Conservation (phyloP, 1,140 invertebrate species). For the Drosophila nasuta region DNA sequence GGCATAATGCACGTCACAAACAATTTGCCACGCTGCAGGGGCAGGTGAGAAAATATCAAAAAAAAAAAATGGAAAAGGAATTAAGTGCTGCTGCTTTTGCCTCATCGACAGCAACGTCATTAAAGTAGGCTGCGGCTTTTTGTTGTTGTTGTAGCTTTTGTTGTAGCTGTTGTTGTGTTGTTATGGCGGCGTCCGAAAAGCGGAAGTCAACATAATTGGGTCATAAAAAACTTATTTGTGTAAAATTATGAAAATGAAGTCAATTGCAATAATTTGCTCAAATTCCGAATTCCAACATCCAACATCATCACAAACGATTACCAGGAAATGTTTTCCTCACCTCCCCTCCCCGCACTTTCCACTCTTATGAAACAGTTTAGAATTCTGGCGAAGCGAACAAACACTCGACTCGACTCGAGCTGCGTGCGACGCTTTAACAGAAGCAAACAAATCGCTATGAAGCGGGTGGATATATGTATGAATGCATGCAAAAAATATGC, state of each 20-base stretch:
- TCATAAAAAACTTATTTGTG: conserved; percentile 81
- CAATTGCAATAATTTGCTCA: conserved; percentile 77
- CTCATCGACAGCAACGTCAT: conserved; percentile 22
- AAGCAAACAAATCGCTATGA: neutral
- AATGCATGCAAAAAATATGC: conserved; percentile 34
- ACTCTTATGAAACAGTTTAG: conserved; percentile 10
- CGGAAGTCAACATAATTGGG: conserved; percentile 66
- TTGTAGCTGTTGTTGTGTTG: neutral
- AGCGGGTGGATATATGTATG: neutral
- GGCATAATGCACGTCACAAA: conserved; percentile 37
- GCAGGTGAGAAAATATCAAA: conserved; percentile 55
- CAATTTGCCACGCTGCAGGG: conserved; percentile 69
- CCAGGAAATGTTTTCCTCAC: conserved; percentile 58
- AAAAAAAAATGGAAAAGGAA: conserved; percentile 26
- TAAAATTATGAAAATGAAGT: conserved; percentile 80
- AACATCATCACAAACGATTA: conserved; percentile 42
- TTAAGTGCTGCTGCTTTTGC: conserved; percentile 19
- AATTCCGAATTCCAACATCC: conserved; percentile 50
- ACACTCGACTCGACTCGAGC: neutral
- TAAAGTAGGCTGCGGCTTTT: conserved; percentile 13
- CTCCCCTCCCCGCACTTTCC: neutral
- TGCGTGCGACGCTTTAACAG: neutral
- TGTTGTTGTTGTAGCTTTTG: conserved; percentile 42
- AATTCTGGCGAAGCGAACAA: conserved; percentile 10
- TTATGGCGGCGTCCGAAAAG: conserved; percentile 12